Conservation (phyloP, 2,797 vertebrate genomes). For the Nothura maculosa region DNA sequence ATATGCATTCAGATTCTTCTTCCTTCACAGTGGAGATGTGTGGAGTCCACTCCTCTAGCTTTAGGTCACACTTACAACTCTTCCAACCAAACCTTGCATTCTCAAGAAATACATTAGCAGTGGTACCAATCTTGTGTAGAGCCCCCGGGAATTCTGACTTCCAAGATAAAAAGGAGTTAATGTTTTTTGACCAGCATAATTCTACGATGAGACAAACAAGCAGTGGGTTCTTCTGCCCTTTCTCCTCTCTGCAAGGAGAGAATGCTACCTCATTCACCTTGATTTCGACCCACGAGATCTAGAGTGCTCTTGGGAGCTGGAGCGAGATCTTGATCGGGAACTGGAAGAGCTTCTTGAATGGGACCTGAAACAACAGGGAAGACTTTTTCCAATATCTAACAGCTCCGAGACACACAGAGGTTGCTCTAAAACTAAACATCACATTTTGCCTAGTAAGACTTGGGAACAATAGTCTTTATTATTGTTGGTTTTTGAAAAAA, state of each 20-base stretch:
- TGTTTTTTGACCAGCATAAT: slow-evolving; percentile 65
- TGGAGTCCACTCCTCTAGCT: slow-evolving; percentile 13
- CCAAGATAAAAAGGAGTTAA: slow-evolving; percentile 70
- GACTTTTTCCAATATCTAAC: slow-evolving; percentile 85
- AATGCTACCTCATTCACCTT: slow-evolving; percentile 99
- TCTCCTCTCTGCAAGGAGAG: slow-evolving; percentile 91
- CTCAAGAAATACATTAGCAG: slow-evolving; percentile 41
- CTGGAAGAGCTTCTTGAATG: slow-evolving; percentile 96
- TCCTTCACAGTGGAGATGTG: slow-evolving; percentile 30
- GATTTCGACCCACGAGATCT: slow-evolving; percentile 93
- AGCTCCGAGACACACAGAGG: slow-evolving; percentile 61
- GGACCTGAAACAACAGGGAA: slow-evolving; percentile 94
- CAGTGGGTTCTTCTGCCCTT: slow-evolving; percentile 74
- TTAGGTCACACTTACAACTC: slow-evolving; percentile 13
- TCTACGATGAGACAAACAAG: slow-evolving; percentile 37
- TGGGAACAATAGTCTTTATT: neutral
- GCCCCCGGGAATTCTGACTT: slow-evolving; percentile 52
- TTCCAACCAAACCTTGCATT: neutral
- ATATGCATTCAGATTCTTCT: slow-evolving; percentile 43
- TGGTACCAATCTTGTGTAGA: slow-evolving; percentile 64
- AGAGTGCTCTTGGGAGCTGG: slow-evolving; percentile 90
- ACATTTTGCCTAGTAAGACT: slow-evolving; percentile 3
- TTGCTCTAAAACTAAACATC: slow-evolving; percentile 27
- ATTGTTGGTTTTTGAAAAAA: neutral
- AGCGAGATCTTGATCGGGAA: slow-evolving; percentile 96